Percentiles rank a stretch among this genome's conserved stretches.
Conservation (phyloP, 2,797 vertebrate species). For the Muscicapa comitata region DNA sequence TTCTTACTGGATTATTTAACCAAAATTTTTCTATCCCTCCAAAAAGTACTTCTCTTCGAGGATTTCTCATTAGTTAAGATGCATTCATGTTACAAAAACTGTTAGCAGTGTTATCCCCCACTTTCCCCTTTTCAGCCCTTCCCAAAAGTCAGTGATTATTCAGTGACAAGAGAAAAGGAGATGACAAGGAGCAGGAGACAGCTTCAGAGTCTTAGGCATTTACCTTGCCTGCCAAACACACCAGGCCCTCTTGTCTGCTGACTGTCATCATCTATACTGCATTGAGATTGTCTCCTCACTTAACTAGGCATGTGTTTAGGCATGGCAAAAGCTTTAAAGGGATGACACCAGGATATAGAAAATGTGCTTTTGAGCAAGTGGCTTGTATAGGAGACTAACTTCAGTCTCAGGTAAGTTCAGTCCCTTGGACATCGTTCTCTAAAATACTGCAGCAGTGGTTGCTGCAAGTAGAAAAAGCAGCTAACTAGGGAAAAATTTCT, state of each 20-base stretch:
- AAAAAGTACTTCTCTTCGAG: not conserved
- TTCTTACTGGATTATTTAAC: not conserved
- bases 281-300: not conserved
- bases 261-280: rapidly evolving
- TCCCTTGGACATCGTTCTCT: not conserved
- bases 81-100: not conserved
- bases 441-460: not conserved
- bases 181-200: not conserved
- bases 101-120: not conserved
- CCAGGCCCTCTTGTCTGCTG: not conserved
- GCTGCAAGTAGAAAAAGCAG: not conserved
- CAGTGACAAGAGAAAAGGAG: not conserved
- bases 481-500: not conserved
- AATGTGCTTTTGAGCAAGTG: not conserved
- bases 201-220: not conserved
- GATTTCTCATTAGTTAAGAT: not conserved
- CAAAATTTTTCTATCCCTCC: not conserved
- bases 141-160: not conserved
- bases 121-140: not conserved
- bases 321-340: not conserved
- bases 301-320: not conserved
- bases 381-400: not conserved
- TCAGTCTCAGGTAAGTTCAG: not conserved
- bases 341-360: not conserved
- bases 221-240: not conserved